Percentiles rank a stretch among this genome's conserved stretches.
Conservation (phyloP, 2,113 vertebrate species). For the Phalacrocorax pelagicus region DNA sequence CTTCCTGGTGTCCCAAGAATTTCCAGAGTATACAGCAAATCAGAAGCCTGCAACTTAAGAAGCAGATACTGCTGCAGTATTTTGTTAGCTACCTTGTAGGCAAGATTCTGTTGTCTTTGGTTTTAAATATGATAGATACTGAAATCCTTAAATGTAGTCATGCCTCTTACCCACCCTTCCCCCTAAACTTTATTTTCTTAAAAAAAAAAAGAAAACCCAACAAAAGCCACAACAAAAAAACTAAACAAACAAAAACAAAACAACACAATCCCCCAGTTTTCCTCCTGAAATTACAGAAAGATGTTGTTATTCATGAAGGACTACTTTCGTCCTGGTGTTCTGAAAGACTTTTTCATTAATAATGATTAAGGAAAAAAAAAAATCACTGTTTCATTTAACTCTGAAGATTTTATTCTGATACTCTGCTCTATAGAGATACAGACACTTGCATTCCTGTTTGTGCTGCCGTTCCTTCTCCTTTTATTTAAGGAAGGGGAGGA, state of each 20-base stretch:
- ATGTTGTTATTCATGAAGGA: neutral
- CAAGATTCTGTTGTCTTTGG: neutral
- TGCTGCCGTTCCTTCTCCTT: neutral
- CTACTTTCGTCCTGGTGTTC: neutral
- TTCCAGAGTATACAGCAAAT: neutral
- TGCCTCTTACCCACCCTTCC: neutral
- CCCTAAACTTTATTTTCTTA: neutral
- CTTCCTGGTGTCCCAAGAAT: neutral
- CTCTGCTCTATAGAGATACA: neutral
- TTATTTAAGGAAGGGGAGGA: neutral
- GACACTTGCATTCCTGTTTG: neutral
- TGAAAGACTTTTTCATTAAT: neutral
- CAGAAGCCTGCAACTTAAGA: neutral
- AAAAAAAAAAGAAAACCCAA: neutral
- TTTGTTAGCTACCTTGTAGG: neutral
- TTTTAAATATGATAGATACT: neutral
- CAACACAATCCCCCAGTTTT: neutral
- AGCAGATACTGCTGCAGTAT: neutral
- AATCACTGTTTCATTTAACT: neutral
- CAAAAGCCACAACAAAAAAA: no score
- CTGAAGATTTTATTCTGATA: neutral
- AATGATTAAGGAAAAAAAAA: neutral
- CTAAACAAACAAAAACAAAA: accelerated
- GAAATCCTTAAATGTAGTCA: neutral
- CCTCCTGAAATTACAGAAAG: neutral